phyloP scores from a whole-genome alignment of 2,888 invertebrate species.

The Miltochrista miniata region DNA sequence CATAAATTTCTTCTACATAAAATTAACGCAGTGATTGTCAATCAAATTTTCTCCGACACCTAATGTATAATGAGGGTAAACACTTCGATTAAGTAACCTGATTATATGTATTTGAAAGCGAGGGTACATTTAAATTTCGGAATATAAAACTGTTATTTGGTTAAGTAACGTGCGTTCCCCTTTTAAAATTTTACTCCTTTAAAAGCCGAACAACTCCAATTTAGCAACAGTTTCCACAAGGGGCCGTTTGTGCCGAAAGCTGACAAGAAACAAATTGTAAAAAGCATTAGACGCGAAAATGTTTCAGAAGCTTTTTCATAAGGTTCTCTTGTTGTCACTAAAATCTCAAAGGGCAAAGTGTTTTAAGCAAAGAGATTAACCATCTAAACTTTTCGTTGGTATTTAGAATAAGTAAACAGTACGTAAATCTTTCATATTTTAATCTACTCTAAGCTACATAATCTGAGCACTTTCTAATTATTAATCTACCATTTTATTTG shows the following conservation, averaged over 20 bases:
- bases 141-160: neutral
- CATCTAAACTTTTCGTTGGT: neutral
- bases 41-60: too few relatives aligned
- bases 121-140: neutral
- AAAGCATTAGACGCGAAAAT: conserved; percentile 18
- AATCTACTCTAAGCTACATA: conserved; percentile 2
- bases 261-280: conserved; percentile 19
- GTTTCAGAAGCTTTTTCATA: conserved; percentile 18
- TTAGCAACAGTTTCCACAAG: conserved; percentile 12
- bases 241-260: conserved; percentile 17
- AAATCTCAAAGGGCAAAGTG: conserved; percentile 20
- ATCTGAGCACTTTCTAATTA: neutral
- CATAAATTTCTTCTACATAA: too few relatives aligned
- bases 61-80: too few relatives aligned
- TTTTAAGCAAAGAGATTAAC: neutral
- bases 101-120: too few relatives aligned
- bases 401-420: conserved; percentile 1
- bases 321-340: conserved; percentile 20
- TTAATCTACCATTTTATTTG: too few relatives aligned
- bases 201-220: conserved; percentile 19
- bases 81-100: too few relatives aligned
- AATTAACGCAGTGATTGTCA: too few relatives aligned
- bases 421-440: conserved; percentile 11
- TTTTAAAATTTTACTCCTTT: conserved; percentile 5
- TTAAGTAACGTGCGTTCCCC: conserved; percentile 4